phyloP scores from a whole-genome alignment of 2,113 vertebrate genomes.

The Tragelaphus imberbis region DNA sequence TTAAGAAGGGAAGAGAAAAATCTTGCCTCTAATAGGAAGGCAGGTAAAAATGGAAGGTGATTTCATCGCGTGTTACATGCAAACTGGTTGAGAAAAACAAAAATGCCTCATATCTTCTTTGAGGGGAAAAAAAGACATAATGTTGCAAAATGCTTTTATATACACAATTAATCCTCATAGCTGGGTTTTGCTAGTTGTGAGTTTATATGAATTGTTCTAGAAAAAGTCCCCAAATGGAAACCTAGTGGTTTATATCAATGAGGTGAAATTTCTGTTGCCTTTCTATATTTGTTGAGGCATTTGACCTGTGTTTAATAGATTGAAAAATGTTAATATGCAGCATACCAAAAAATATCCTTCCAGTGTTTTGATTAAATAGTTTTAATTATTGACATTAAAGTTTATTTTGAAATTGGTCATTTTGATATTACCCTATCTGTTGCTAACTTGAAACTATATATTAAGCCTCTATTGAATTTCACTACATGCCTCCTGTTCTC shows the following conservation, averaged over 20 bases:
- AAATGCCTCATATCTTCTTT: background rate
- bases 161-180: background rate
- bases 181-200: background rate
- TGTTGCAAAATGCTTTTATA: background rate
- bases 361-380: constrained; percentile 22
- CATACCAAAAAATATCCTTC: background rate
- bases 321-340: constrained; percentile 20
- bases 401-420: background rate
- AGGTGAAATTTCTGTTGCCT: background rate
- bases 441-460: background rate
- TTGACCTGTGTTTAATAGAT: background rate
- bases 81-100: background rate
- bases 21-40: background rate
- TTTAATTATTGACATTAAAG: constrained; percentile 23
- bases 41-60: constrained; percentile 6
- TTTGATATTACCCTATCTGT: background rate
- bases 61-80: background rate
- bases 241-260: background rate
- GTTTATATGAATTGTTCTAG: constrained; percentile 18
- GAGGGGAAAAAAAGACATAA: background rate
- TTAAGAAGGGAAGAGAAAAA: constrained; percentile 41
- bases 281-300: background rate
- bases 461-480: constrained; percentile 50
- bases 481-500: background rate
- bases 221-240: background rate